Conservation (phyloP, 2,113 vertebrate genomes). For the Rhinolophus sinicus region DNA sequence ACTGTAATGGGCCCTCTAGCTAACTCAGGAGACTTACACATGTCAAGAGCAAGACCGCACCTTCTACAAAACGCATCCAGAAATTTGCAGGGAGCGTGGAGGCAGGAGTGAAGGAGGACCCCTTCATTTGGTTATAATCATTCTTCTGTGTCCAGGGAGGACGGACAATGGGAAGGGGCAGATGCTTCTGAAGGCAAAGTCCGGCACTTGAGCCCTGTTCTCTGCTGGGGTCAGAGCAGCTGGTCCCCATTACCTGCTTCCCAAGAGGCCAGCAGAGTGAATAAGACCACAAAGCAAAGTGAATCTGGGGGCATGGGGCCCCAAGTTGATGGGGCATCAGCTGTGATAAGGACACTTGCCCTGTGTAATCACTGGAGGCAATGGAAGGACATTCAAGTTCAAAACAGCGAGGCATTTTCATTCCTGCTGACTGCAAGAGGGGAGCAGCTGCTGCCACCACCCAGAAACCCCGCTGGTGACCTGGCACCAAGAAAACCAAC, state of each 20-base stretch:
- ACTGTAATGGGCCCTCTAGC: background rate
- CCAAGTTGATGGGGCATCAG: background rate
- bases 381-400: background rate
- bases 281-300: background rate
- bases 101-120: background rate
- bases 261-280: background rate
- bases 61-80: background rate
- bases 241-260: background rate
- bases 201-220: background rate
- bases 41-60: background rate
- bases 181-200: background rate
- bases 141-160: background rate
- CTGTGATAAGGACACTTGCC: background rate
- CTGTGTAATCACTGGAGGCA: background rate
- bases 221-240: background rate
- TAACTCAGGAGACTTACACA: background rate
- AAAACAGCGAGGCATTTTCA: background rate
- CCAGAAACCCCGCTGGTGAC: constrained; percentile 39
- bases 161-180: background rate
- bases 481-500: constrained; percentile 6
- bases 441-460: background rate
- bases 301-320: background rate
- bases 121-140: background rate
- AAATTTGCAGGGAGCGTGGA: background rate
- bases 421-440: background rate